Base-by-base conservation (phyloP, 2,113 vertebrate genomes). In the Delphinus delphis region DNA sequence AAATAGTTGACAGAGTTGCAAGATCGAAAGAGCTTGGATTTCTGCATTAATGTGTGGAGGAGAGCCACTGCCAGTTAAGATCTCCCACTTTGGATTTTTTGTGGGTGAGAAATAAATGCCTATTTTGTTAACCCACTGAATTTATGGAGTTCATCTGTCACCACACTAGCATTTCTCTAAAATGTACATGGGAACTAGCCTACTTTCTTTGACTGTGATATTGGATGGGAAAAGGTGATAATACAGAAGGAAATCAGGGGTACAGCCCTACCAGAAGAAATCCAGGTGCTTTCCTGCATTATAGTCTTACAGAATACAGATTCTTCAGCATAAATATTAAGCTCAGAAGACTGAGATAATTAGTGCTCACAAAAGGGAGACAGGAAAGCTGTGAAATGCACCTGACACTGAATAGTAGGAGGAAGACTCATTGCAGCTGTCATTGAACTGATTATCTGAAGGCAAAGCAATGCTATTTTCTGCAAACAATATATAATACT, bases 401-500 rank as follows among this genome's bases (percentile, higher is more conserved):
- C 98, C 98, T 98, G 98, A 98, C 98, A 93, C 93, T 98, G 96
- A 98, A 96, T 97, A 98, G 96, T 93, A 80, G 88, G 97, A 98
- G 96, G 97, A 97, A 97, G 95, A 96, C 97, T 98, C 97, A 97
- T 91, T 98, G 96, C 98, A 98, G 98, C 98, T 99, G 98, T 98
- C 98, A 98, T 21, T 93, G 88, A 98, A 98, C 97, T 97, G 98
- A 97, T 98, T 98, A 94, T 98, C 98, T 96, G 97, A 98, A 98
- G 97, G 98, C 97, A 98, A 89, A 98, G 97, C 73, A 95, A 85
- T 93, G 97, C 70, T 97, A 97, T 99, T 99, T 98, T 98, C 97
- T 98, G 93, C 97, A 98, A 99, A 98, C 98, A 99, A 98, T 98
- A 95, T 95, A 97, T 98, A 98, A 98, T 96, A 97, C 97, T 98